phyloP scores from a whole-genome alignment of 2,113 vertebrate species.

The Pagrus major region DNA sequence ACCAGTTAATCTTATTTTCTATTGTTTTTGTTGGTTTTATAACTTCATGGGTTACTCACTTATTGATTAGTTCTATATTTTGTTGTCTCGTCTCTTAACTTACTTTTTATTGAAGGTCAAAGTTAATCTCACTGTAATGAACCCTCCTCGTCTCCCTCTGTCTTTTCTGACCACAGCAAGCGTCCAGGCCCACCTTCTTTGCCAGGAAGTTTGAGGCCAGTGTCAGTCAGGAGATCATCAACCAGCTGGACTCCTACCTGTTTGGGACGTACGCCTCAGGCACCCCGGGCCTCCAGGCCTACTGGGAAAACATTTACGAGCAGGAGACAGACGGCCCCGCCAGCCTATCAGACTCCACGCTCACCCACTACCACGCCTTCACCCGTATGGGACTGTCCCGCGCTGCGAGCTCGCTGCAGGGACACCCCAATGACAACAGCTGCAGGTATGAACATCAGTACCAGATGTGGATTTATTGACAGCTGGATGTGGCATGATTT shows the following conservation, averaged over 20 bases:
- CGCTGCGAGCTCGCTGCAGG: slow-evolving; percentile 85
- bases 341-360: slow-evolving; percentile 86
- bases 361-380: slow-evolving; percentile 93
- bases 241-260: slow-evolving; percentile 92
- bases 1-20: background rate
- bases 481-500: background rate
- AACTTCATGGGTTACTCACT: background rate
- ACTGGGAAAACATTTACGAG: slow-evolving; percentile 95
- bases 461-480: background rate
- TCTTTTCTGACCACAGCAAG: slow-evolving; percentile 86
- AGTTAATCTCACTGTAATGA: background rate
- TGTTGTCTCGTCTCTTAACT: background rate
- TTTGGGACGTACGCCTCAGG: slow-evolving; percentile 85
- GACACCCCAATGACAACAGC: slow-evolving; percentile 84
- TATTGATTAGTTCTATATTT: background rate
- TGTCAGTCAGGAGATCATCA: slow-evolving; percentile 96
- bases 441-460: slow-evolving; percentile 86
- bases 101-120: background rate
- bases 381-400: slow-evolving; percentile 89
- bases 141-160: background rate
- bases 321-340: slow-evolving; percentile 86
- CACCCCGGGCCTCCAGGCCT: slow-evolving; percentile 89
- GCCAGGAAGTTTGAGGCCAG: slow-evolving; percentile 97
- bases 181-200: slow-evolving; percentile 95
- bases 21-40: no score